Conservation (phyloP, 2,888 invertebrate species). For the Hirtodrosophila cameraria region DNA sequence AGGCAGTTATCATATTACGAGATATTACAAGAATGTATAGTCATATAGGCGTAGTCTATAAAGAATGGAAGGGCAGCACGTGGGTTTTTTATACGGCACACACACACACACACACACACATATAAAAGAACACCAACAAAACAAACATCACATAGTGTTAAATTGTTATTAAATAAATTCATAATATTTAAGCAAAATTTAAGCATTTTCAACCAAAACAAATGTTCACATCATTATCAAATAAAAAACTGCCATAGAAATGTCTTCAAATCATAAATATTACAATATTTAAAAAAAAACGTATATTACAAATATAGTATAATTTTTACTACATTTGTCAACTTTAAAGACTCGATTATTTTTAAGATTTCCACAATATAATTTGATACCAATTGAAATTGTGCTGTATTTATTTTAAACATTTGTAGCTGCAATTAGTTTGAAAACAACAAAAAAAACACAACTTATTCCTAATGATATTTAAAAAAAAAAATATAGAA, state of each 20-base stretch:
- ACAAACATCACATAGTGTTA: constrained; percentile 66
- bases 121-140: constrained; percentile 18
- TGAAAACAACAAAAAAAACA: constrained; percentile 3
- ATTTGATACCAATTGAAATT: neutral
- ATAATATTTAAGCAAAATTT: constrained; percentile 25
- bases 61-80: constrained; percentile 22
- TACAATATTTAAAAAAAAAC: neutral
- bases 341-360: constrained; percentile 30
- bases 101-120: constrained; percentile 10
- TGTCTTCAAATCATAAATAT: constrained; percentile 43
- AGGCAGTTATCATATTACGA: constrained; percentile 27
- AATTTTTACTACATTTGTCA: neutral
- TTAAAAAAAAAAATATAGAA: constrained; percentile 27
- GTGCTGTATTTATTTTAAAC: constrained; percentile 15
- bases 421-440: constrained; percentile 47
- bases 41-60: constrained; percentile 9
- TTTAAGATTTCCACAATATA: constrained; percentile 20
- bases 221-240: constrained; percentile 47
- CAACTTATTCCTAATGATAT: constrained; percentile 63
- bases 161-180: constrained; percentile 64
- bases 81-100: constrained; percentile 44
- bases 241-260: constrained; percentile 64
- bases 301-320: neutral
- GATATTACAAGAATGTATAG: constrained; percentile 32
- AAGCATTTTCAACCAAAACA: constrained; percentile 36